These are phyloP conservation scores for Babylonia areolata DNA, from an alignment of 1,140 invertebrate genomes.

Conservation along the genomic window DNA sequence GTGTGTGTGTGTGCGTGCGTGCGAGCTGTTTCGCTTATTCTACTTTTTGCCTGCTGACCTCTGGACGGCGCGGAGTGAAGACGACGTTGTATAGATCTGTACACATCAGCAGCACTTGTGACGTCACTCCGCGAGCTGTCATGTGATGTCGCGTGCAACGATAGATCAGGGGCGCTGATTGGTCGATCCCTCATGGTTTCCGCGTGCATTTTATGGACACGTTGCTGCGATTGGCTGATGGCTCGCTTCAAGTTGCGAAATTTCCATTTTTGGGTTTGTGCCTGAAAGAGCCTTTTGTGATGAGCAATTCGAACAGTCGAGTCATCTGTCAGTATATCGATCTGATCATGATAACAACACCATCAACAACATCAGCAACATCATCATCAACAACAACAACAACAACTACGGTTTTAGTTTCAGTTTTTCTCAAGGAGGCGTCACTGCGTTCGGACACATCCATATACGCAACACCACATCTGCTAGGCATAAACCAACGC, in stretches of 20 bases:
- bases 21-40: no score
- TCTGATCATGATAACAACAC: no score
- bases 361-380: no score
- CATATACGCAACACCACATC: no score
- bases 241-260: conserved; percentile 64
- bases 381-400: no score
- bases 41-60: not conserved
- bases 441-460: no score
- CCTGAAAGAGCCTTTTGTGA: conserved; percentile 53
- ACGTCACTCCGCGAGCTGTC: not conserved
- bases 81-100: conserved; percentile 44
- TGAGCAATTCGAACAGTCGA: no score
- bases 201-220: conserved; percentile 60
- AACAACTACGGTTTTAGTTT: no score
- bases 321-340: no score
- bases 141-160: conserved; percentile 39
- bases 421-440: no score
- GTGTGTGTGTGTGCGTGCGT: no score
- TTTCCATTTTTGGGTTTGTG: conserved; percentile 57
- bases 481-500: no score
- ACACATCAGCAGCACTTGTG: conserved; percentile 41
- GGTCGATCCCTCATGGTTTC: conserved; percentile 64
- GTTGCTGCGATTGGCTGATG: conserved; percentile 62
- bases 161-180: conserved; percentile 63
- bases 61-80: conserved; percentile 46